Base-by-base conservation (phyloP, 2,797 vertebrate genomes). In the Cossypha caffra region DNA sequence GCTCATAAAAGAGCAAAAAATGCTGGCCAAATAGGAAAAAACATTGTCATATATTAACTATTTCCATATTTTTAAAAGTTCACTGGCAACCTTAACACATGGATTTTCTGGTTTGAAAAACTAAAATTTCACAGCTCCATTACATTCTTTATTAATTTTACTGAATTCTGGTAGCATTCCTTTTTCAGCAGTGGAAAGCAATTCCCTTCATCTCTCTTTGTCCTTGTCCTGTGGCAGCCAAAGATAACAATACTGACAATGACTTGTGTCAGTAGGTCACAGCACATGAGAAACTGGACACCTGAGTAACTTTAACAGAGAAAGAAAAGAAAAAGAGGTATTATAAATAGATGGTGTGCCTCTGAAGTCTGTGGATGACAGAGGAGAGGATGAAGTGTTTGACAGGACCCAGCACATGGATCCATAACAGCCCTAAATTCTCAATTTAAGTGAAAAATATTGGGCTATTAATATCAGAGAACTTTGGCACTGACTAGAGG, bases 331-430 rank as follows among this genome's bases (percentile, higher is more conserved):
- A 10, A 16, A 33, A 18, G 5, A 13, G 37, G 35, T 86, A 75
- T 75, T 90, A 77, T 88, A 91, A 96, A 94, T 68, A 92, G 77
- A 85, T 77, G 50, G 52, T 38, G 84, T 54, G 79, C n/a, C 48
- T 95, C 93, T 96, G 72, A 96, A 94, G 26, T 47, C 63, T 88
- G 58, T 67, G 90, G 37, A 88, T 88, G 91, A 89, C 89, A 95
- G 88, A 43, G 10, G 26, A 91, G 82, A 94, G 90, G 94, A 78
- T 86, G 25, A 97, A 93, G 14, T 80, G 72, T 86, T 91, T 96
- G 79, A 96, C 83, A 95, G 84, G 62, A 93, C 52, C 51, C 72
- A 95, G 67, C n/a, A 88, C n/a, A 13, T 78, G 74, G 96, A 97
- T 93, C 63, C 38, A 76, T 84, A 59, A 51, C 33, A 94, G 35